Conservation (phyloP, 2,888 invertebrate genomes). For the Philereme vetulata region DNA sequence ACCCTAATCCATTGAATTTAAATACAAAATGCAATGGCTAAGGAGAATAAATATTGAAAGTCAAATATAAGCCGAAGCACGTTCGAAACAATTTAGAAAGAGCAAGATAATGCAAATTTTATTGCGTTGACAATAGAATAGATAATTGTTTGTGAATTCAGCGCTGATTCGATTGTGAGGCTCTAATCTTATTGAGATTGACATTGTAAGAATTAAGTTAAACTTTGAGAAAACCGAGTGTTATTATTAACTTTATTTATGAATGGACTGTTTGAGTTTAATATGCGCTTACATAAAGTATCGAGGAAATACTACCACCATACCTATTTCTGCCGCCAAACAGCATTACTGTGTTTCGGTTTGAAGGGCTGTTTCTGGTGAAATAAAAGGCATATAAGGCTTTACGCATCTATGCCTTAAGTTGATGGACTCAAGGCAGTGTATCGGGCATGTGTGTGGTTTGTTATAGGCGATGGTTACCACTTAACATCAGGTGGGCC, state of each 20-base stretch:
- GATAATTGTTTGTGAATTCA: slow-evolving; percentile 20
- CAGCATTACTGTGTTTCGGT: too few relatives aligned
- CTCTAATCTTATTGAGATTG: slow-evolving; percentile 33
- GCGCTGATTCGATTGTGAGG: slow-evolving; percentile 28
- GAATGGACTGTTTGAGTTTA: too few relatives aligned
- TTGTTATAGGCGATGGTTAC: too few relatives aligned
- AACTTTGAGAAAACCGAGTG: slow-evolving; percentile 6
- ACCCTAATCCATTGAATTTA: slow-evolving; percentile 21
- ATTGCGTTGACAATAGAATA: slow-evolving; percentile 16
- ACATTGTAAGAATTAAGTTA: slow-evolving; percentile 23
- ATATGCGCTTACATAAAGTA: too few relatives aligned
- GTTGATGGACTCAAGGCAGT: too few relatives aligned
- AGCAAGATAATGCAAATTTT: slow-evolving; percentile 19
- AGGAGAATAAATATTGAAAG: slow-evolving; percentile 24
- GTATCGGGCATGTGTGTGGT: too few relatives aligned
- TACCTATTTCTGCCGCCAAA: too few relatives aligned
- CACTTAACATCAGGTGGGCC: too few relatives aligned
- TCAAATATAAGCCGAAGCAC: slow-evolving; percentile 16
- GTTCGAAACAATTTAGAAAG: slow-evolving; percentile 25
- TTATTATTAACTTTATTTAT: slow-evolving; percentile 16
- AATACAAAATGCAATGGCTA: slow-evolving; percentile 7
- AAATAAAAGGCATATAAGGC: too few relatives aligned
- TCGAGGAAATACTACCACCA: too few relatives aligned
- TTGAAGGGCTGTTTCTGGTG: too few relatives aligned
- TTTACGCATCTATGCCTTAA: too few relatives aligned